Conservation (phyloP, 2,888 invertebrate species). For the Tupiocoris notatus region DNA sequence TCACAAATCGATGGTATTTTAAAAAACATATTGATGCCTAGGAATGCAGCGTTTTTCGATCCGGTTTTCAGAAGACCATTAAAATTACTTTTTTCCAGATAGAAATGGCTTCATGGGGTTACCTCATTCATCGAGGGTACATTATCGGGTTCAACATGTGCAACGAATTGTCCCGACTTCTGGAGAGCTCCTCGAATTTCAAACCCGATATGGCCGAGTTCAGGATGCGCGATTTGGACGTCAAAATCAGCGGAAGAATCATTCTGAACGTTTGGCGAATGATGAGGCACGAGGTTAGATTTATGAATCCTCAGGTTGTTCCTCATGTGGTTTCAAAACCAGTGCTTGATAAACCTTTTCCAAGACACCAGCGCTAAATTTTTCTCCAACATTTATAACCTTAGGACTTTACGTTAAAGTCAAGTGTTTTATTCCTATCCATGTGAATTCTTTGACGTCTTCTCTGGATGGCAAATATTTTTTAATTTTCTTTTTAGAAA, state of each 20-base stretch:
- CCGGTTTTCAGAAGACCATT: too few relatives aligned
- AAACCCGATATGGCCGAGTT: slow-evolving; percentile 4
- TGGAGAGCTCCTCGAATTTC: neutral
- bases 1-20: too few relatives aligned
- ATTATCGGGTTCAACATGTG: slow-evolving; percentile 65
- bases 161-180: slow-evolving; percentile 55
- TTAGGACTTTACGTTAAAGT: too few relatives aligned
- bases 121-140: slow-evolving; percentile 76
- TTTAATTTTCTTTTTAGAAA: too few relatives aligned
- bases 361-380: too few relatives aligned
- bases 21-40: neutral
- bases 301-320: too few relatives aligned
- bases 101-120: slow-evolving; percentile 91
- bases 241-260: slow-evolving; percentile 80
- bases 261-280: slow-evolving; percentile 92
- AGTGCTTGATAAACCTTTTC: too few relatives aligned
- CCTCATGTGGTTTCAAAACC: too few relatives aligned
- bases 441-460: too few relatives aligned
- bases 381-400: too few relatives aligned
- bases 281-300: slow-evolving; percentile 74
- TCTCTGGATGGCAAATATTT: neutral
- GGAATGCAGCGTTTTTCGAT: neutral
- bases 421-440: too few relatives aligned
- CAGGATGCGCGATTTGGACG: slow-evolving; percentile 56
- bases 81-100: slow-evolving; percentile 58